phyloP scores from a whole-genome alignment of 2,888 invertebrate genomes.

The Caenorhabditis macrosperma region DNA sequence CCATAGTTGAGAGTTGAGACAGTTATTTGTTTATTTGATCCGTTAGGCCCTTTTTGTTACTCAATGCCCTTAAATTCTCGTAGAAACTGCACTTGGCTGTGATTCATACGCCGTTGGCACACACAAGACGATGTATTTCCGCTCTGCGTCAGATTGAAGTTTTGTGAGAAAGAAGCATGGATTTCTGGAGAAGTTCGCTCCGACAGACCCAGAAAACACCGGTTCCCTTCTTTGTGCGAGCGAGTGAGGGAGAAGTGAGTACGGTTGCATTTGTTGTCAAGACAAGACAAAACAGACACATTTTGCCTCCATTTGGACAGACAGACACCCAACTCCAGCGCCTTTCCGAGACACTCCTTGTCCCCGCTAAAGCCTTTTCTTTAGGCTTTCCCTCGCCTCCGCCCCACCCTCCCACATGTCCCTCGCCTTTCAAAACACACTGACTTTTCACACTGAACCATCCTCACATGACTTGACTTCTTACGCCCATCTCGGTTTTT shows the following conservation, averaged over 20 bases:
- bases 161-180: no score
- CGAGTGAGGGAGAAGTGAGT: neutral
- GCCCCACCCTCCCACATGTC: neutral
- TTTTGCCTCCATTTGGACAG: conserved; percentile 14
- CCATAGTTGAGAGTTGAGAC: neutral
- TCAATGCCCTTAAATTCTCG: no score
- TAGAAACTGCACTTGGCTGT: no score
- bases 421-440: conserved; percentile 7
- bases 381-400: conserved; percentile 9
- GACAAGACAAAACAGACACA: conserved; percentile 24
- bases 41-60: no score
- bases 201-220: conserved; percentile 2
- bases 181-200: no score
- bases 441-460: neutral
- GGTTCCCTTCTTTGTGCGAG: conserved; percentile 9
- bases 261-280: conserved; percentile 24
- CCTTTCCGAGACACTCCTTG: conserved; percentile 8
- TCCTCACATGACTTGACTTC: neutral
- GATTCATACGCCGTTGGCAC: no score
- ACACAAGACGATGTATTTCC: no score
- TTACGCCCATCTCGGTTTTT: neutral
- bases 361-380: conserved; percentile 14
- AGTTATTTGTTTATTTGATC: neutral
- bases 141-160: no score
- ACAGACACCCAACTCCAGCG: conserved; percentile 24